phyloP scores from a whole-genome alignment of 37 sponge, comb jelly and placozoan genomes.

The Sycon ciliatum region DNA sequence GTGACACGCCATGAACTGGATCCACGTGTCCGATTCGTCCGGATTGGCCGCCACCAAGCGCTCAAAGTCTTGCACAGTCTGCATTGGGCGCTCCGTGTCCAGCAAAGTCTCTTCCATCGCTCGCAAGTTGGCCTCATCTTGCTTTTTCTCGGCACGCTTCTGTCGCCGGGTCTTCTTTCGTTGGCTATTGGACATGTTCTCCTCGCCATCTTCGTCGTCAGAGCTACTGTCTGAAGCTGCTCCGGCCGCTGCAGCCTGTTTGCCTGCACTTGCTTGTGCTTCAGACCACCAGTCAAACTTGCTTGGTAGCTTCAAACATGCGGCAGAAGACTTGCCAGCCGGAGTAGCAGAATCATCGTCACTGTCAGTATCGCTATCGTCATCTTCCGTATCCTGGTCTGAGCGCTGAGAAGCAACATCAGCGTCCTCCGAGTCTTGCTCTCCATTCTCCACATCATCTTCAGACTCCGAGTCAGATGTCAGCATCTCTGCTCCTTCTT shows the following conservation, averaged over 20 bases:
- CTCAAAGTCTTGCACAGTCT: constrained; percentile 87
- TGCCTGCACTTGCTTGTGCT: not conserved
- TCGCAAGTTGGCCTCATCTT: constrained; percentile 18
- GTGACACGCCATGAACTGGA: constrained; percentile 86
- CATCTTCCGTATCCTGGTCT: constrained; percentile 25
- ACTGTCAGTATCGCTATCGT: not conserved
- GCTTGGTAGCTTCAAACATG: not conserved
- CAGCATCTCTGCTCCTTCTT: not conserved
- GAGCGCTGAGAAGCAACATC: not conserved
- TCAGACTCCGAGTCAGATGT: not conserved
- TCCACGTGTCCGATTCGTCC: constrained; percentile 69
- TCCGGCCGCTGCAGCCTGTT: too few relatives aligned
- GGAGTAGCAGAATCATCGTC: too few relatives aligned
- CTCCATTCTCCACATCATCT: constrained; percentile 1
- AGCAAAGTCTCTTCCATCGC: constrained; percentile 60
- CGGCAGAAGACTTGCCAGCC: too few relatives aligned
- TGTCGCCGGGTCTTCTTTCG: constrained; percentile 61
- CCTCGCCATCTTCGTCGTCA: too few relatives aligned
- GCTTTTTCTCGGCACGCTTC: constrained; percentile 59
- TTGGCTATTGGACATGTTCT: too few relatives aligned
- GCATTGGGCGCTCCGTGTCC: constrained; percentile 37
- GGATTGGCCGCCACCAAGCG: constrained; percentile 64
- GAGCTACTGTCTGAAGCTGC: too few relatives aligned
- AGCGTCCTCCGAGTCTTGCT: not conserved
- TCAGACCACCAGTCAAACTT: not conserved